phyloP scores from a whole-genome alignment of 2,113 vertebrate species.

The Thomomys bottae region DNA sequence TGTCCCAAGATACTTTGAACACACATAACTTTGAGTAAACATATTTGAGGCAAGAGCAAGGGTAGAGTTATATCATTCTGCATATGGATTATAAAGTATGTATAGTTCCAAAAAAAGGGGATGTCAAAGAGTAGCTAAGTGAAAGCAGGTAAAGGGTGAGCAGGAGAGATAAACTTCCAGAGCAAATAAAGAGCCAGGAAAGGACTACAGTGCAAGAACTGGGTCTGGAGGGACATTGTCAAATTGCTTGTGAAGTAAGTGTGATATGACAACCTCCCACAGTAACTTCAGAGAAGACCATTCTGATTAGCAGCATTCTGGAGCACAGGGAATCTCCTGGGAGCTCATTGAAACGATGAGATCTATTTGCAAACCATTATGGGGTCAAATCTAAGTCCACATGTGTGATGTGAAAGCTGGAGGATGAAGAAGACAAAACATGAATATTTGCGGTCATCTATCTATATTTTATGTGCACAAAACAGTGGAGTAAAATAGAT shows the following conservation, averaged over 20 bases:
- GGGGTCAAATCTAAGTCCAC: neutral
- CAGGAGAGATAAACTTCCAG: neutral
- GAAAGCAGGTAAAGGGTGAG: neutral
- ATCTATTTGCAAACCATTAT: neutral
- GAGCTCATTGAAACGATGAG: neutral
- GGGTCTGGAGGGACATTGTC: too few relatives aligned
- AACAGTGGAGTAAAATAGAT: neutral
- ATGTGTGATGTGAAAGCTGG: neutral
- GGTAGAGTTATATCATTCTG: neutral
- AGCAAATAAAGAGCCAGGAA: neutral
- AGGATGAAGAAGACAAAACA: neutral
- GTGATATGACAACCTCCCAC: neutral
- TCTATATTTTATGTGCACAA: neutral
- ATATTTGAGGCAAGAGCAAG: neutral
- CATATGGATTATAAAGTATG: neutral
- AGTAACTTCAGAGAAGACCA: neutral
- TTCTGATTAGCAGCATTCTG: neutral
- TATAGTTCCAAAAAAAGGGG: neutral
- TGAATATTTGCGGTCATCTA: neutral
- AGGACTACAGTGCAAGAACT: neutral
- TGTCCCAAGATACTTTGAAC: neutral
- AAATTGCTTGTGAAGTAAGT: rapidly evolving
- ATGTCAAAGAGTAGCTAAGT: neutral
- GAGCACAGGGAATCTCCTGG: neutral
- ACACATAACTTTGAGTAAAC: neutral